Conservation (phyloP, 2,888 invertebrate genomes). For the Vanessa cardui region DNA sequence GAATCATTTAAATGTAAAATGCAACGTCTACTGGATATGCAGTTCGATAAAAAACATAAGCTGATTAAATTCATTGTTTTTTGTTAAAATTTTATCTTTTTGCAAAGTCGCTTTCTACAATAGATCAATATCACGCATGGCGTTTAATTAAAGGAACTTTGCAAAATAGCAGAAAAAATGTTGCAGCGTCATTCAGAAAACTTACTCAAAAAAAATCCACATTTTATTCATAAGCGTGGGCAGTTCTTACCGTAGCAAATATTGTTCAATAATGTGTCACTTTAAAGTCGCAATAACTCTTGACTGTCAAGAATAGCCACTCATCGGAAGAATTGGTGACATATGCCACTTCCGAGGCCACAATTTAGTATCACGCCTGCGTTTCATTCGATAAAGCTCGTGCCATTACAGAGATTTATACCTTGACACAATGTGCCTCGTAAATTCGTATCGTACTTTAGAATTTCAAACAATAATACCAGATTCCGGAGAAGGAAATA, state of each 20-base stretch:
- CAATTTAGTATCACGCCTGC: constrained; percentile 66
- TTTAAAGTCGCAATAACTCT: constrained; percentile 29
- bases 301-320: constrained; percentile 23
- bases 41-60: constrained; percentile 44
- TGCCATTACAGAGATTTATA: constrained; percentile 78
- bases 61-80: constrained; percentile 54
- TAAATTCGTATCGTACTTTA: constrained; percentile 72
- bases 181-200: constrained; percentile 2
- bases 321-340: constrained; percentile 52
- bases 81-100: constrained; percentile 52
- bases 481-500: constrained; percentile 69
- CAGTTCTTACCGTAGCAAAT: neutral
- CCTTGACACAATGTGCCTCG: constrained; percentile 61
- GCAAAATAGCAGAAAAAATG: constrained; percentile 14
- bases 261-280: constrained; percentile 15
- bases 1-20: no score
- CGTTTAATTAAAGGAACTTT: constrained; percentile 44
- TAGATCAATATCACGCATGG: constrained; percentile 53
- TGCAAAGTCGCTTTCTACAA: constrained; percentile 57
- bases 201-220: neutral
- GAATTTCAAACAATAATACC: constrained; percentile 60
- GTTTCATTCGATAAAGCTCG: constrained; percentile 56
- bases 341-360: constrained; percentile 57
- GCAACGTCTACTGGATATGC: no score
- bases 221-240: neutral